These are phyloP conservation scores for Rallus limicola DNA, from an alignment of 2,113 vertebrate species.

Conservation along the genomic window DNA sequence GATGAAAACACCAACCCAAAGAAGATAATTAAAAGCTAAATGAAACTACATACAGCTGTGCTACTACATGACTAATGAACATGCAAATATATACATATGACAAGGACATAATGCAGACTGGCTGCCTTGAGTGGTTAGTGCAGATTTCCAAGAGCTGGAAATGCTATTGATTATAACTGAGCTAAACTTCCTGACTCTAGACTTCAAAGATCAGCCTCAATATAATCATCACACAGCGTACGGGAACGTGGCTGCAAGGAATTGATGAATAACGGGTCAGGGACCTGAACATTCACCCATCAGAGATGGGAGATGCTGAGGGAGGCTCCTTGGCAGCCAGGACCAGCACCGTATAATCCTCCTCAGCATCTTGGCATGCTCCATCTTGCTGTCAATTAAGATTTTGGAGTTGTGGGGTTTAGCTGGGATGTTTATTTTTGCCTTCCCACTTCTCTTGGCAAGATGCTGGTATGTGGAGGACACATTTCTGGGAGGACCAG, in stretches of 20 bases:
- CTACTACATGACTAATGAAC: constrained; percentile 60
- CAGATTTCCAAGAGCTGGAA: constrained; percentile 59
- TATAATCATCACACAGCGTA: background rate
- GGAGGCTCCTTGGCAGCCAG: background rate
- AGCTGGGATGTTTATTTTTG: constrained; percentile 12
- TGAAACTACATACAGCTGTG: constrained; percentile 68
- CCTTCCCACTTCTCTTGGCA: background rate
- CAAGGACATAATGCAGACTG: constrained; percentile 56
- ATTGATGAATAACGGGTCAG: background rate
- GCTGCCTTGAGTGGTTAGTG: constrained; percentile 31
- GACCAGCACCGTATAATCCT: background rate
- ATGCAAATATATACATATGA: constrained; percentile 67
- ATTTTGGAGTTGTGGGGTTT: background rate
- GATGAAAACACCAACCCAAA: constrained; percentile 56
- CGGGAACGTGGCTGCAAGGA: background rate
- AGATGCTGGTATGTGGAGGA: background rate
- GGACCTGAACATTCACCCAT: fast-evolving
- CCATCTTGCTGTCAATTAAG: background rate
- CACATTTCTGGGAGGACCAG: background rate
- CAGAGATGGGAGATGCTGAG: background rate
- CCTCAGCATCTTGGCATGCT: background rate
- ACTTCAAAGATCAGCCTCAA: constrained; percentile 41
- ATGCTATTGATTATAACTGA: constrained; percentile 50
- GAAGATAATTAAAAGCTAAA: constrained; percentile 68
- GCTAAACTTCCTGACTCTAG: constrained; percentile 53